A percentile compares a stretch with the other conserved stretches of the same genome.
Conservation (phyloP, 2,888 invertebrate species). For the Ypsolopha scabrella region DNA sequence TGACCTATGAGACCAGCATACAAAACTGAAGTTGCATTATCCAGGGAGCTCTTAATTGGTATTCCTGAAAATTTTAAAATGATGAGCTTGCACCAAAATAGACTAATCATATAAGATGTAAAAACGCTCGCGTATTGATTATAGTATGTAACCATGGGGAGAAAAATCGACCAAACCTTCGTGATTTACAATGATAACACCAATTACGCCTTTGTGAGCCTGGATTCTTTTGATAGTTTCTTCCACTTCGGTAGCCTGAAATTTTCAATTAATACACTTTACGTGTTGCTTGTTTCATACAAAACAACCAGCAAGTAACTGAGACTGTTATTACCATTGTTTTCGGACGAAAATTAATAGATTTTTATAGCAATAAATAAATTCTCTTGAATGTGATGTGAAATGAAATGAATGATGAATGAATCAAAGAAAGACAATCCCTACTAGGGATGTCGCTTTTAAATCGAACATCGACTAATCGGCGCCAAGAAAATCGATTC, state of each 20-base stretch:
- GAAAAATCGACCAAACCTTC: conserved; percentile 79
- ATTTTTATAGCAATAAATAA: too few relatives aligned
- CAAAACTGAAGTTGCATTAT: conserved; percentile 96
- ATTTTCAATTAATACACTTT: conserved; percentile 11
- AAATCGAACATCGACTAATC: too few relatives aligned
- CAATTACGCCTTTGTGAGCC: conserved; percentile 96
- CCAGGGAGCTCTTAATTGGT: conserved; percentile 91
- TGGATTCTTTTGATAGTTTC: conserved; percentile 98
- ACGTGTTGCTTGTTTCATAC: not conserved
- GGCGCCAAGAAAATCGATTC: too few relatives aligned
- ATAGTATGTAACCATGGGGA: conserved; percentile 23
- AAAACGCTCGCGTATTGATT: not conserved
- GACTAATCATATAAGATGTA: not conserved
- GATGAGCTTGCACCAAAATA: not conserved
- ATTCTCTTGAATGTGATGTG: too few relatives aligned
- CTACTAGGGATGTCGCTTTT: too few relatives aligned
- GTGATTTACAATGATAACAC: conserved; percentile 95
- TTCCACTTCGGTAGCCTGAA: conserved; percentile 89
- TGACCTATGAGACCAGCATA: conserved; percentile 94
- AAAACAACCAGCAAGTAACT: not conserved
- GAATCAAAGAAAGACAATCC: too few relatives aligned
- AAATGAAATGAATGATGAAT: too few relatives aligned
- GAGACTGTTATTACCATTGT: not conserved
- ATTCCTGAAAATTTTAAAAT: conserved; percentile 72
- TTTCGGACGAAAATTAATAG: not conserved